Base-by-base conservation (phyloP, 2,888 invertebrate genomes). In the Rhingia rostrata region DNA sequence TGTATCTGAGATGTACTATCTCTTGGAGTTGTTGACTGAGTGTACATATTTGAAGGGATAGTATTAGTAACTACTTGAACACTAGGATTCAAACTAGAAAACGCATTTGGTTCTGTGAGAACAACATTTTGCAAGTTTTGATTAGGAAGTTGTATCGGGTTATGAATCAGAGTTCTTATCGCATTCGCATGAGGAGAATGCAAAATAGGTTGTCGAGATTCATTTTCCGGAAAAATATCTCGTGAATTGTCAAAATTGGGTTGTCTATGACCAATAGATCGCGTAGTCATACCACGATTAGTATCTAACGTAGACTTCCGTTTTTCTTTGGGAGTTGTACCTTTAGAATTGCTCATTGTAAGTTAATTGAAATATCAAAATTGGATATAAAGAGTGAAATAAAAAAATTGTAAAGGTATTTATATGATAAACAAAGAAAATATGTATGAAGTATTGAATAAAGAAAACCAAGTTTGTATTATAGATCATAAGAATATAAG, bases 251-350 rank as follows among this genome's bases (percentile, higher is more conserved):
- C 22, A 56, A 56, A 56, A 56, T 56, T 56, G 12, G 22, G 56
- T 56, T 35, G 56, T 9, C 56, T 37, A 1, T 56, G 35, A 10
- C 4, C 6, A 6, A 39, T 4, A 9, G 56, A 37, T 56, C 56
- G 56, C 14, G 56, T 56, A 1, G 14, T 5, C 37, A 39, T 35
- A 37, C 37, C 37, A 14, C 56, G 56, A 56, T 37, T 39, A 7
- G 37, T 10, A 39, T 37, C 56, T 9, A 39, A 14, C 14, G 56
- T 37, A 56, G 56, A 56, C 4, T 56, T 56, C n/a, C 37, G n/a
- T 5, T 1, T 4, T 3, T 56, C 56, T 4, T 56, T 56, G 3
- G 56, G 14, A 1, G 9, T 5, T 4, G 56, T 37, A 7, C 56
- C 56, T 5, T 56, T 56, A 0, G 56, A 35, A 6, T 22, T 22